Evolutionary conservation across 2,888 invertebrate genomes (phyloP).

Genomic region (Eulithis testata): DNA sequence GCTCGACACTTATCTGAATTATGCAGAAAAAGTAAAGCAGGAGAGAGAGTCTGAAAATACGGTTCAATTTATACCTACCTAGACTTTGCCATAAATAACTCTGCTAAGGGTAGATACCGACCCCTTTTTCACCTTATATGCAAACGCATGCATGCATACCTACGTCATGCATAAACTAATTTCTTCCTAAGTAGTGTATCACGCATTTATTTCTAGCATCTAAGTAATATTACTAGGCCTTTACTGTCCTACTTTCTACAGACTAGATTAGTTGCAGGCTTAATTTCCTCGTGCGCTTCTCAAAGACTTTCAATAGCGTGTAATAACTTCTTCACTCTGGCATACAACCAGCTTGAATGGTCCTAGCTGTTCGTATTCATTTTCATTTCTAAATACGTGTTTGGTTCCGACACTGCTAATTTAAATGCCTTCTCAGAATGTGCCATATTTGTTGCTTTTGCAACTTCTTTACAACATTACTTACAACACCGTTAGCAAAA

Average conservation of each 20-base stretch:
- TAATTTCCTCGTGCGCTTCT: conserved; percentile 15
- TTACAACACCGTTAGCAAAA: too few species aligned
- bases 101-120: too few species aligned
- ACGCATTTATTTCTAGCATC: background rate
- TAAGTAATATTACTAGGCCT: conserved; percentile 2
- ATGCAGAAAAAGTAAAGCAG: background rate
- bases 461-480: too few species aligned
- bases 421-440: background rate
- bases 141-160: too few species aligned
- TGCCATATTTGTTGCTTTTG: background rate
- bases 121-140: too few species aligned
- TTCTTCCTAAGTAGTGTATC: too few species aligned
- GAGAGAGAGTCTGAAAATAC: background rate
- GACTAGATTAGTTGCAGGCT: conserved; percentile 15
- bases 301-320: conserved; percentile 17
- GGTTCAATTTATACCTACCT: background rate
- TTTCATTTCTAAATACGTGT: background rate
- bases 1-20: background rate
- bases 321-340: conserved; percentile 4
- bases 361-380: background rate
- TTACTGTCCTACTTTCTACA: conserved; percentile 26
- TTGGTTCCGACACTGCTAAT: background rate
- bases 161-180: too few species aligned
- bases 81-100: too few species aligned
- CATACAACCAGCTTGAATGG: conserved; percentile 5